Percentiles rank a stretch among this genome's conserved stretches.
phyloP scores from a whole-genome alignment of 2,888 invertebrate genomes.

The Sphecodes monilicornis region DNA sequence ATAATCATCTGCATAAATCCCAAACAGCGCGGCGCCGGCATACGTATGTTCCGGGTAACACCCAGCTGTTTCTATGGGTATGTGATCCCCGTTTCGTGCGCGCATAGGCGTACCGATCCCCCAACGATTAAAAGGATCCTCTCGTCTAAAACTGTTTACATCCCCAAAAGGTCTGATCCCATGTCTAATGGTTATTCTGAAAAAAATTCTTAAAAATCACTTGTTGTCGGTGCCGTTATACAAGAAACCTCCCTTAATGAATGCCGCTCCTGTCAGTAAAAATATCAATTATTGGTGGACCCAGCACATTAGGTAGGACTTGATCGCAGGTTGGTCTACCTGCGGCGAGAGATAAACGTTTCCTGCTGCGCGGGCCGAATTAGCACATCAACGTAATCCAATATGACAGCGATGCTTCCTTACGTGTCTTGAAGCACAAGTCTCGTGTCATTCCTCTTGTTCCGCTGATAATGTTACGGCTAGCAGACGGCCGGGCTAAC shows the following conservation, averaged over 20 bases:
- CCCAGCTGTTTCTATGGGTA: background rate
- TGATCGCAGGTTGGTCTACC: slow-evolving; percentile 19
- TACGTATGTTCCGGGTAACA: background rate
- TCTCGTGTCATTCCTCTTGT: slow-evolving; percentile 15
- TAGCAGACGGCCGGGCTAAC: background rate
- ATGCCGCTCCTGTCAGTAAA: background rate
- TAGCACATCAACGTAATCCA: slow-evolving; percentile 68
- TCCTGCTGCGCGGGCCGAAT: slow-evolving; percentile 46
- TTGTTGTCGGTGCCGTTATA: too few species aligned
- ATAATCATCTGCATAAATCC: slow-evolving; percentile 14
- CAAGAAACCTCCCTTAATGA: too few species aligned
- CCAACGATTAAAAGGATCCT: background rate
- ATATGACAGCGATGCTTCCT: slow-evolving; percentile 63
- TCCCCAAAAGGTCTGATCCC: too few species aligned
- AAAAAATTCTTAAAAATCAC: too few species aligned
- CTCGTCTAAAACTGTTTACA: too few species aligned
- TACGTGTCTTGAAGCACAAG: slow-evolving; percentile 30
- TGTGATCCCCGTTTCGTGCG: background rate
- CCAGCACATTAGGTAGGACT: background rate
- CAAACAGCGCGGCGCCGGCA: background rate
- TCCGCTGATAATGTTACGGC: slow-evolving; percentile 34
- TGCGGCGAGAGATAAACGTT: slow-evolving; percentile 42
- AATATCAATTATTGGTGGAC: background rate
- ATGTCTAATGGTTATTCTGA: too few species aligned
- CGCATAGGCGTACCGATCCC: background rate